Conservation (phyloP, 1,140 invertebrate species). For the Diprion similis region DNA sequence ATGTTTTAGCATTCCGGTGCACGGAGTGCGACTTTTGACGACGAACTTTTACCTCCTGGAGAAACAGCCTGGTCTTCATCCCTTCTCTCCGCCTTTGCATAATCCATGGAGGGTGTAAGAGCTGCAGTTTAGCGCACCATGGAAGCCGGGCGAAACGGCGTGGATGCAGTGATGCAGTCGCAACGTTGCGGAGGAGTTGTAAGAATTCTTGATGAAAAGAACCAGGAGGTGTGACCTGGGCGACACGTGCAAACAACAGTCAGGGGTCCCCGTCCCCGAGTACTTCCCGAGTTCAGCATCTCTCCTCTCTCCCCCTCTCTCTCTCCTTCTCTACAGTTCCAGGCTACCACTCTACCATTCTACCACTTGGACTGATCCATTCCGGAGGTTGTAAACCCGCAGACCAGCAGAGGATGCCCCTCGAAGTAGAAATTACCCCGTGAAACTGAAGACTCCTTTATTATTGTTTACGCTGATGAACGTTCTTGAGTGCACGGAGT, state of each 20-base stretch:
- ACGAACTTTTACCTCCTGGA: no score
- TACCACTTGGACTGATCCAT: neutral
- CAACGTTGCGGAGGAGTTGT: neutral
- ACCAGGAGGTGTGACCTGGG: neutral
- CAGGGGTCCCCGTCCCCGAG: neutral
- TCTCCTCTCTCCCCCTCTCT: no score
- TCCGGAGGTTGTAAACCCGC: neutral
- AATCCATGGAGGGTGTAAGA: neutral
- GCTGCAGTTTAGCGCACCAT: neutral
- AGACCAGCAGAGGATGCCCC: neutral
- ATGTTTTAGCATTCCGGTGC: no score
- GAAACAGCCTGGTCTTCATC: no score
- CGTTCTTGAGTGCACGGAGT: neutral
- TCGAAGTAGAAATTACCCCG: neutral
- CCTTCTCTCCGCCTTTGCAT: neutral
- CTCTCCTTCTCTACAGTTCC: neutral
- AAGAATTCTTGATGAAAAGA: neutral
- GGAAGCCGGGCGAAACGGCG: no score
- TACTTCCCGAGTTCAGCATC: neutral
- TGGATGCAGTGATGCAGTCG: no score
- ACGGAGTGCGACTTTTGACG: no score
- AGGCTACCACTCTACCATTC: neutral
- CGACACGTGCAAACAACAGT: neutral
- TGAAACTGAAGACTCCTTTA: constrained; percentile 4
- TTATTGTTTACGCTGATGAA: constrained; percentile 4